Evolutionary conservation across 1,140 invertebrate species (phyloP).

Genomic region (Hormaphis cornu): DNA sequence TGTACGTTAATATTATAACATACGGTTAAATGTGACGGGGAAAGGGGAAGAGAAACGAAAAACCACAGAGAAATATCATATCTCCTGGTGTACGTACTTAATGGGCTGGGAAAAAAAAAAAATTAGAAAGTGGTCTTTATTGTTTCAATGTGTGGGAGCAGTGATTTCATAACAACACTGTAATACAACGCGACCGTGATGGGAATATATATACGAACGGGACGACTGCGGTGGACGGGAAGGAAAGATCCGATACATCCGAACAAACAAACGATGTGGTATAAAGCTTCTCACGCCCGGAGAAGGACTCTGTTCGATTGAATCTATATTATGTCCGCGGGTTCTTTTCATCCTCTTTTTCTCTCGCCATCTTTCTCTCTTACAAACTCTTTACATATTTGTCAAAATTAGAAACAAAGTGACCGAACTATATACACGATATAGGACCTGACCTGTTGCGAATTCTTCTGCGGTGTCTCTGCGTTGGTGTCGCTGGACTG

Average conservation of each 20-base stretch:
- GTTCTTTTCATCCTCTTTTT: slow-evolving; percentile 5
- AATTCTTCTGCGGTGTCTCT: too few species aligned
- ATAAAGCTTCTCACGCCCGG: slow-evolving; percentile 21
- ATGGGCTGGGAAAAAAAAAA: background rate
- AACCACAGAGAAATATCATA: too few species aligned
- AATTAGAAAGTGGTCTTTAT: slow-evolving; percentile 26
- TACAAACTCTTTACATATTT: too few species aligned
- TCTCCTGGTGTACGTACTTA: background rate
- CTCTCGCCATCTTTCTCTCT: background rate
- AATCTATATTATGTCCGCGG: slow-evolving; percentile 27
- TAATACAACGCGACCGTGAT: background rate
- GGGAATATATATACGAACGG: too few species aligned
- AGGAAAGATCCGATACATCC: too few species aligned
- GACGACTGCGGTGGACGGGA: background rate
- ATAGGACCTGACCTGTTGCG: too few species aligned
- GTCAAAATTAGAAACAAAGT: too few species aligned
- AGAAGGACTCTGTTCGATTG: slow-evolving; percentile 17
- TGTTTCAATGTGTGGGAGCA: slow-evolving; percentile 29
- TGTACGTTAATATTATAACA: too few species aligned
- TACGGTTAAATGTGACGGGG: too few species aligned
- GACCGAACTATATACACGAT: too few species aligned
- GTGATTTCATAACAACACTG: slow-evolving; percentile 24
- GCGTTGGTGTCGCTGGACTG: too few species aligned
- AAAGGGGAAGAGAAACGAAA: background rate
- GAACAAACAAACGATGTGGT: too few species aligned